Percentiles rank a stretch among this genome's conserved stretches.
These are phyloP conservation scores for Leptopilina drosophilae DNA, from an alignment of 2,888 invertebrate genomes.

Conservation along the genomic window DNA sequence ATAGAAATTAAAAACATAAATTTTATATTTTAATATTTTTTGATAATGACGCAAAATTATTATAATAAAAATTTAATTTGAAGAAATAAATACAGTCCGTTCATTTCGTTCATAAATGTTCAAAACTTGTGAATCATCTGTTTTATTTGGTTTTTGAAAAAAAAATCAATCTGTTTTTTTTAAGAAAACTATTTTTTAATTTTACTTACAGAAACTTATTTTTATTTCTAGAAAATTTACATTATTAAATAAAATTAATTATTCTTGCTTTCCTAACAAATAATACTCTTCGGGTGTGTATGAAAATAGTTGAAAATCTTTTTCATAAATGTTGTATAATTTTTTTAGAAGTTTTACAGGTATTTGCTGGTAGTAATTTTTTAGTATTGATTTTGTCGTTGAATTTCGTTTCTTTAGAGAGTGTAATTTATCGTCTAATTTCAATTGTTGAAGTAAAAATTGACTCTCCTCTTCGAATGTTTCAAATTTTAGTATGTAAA, in stretches of 20 bases:
- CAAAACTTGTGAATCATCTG: too few relatives aligned
- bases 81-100: too few relatives aligned
- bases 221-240: too few relatives aligned
- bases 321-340: constrained; percentile 73
- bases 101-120: too few relatives aligned
- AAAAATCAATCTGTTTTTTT: too few relatives aligned
- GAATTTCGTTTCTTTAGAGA: constrained; percentile 59
- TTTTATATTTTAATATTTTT: too few relatives aligned
- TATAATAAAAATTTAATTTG: too few relatives aligned
- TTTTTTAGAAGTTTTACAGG: constrained; percentile 64
- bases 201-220: too few relatives aligned
- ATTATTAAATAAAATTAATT: not conserved
- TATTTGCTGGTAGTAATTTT: constrained; percentile 69
- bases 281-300: constrained; percentile 70
- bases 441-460: constrained; percentile 67
- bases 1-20: too few relatives aligned
- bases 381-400: constrained; percentile 64
- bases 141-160: too few relatives aligned
- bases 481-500: constrained; percentile 78
- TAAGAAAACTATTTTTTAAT: too few relatives aligned
- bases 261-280: constrained; percentile 52
- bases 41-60: too few relatives aligned
- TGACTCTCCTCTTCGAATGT: constrained; percentile 75
- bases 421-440: constrained; percentile 61
- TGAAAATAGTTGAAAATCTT: constrained; percentile 77